phyloP scores from a whole-genome alignment of 1,140 invertebrate genomes.

The Pachypsylla venusta region DNA sequence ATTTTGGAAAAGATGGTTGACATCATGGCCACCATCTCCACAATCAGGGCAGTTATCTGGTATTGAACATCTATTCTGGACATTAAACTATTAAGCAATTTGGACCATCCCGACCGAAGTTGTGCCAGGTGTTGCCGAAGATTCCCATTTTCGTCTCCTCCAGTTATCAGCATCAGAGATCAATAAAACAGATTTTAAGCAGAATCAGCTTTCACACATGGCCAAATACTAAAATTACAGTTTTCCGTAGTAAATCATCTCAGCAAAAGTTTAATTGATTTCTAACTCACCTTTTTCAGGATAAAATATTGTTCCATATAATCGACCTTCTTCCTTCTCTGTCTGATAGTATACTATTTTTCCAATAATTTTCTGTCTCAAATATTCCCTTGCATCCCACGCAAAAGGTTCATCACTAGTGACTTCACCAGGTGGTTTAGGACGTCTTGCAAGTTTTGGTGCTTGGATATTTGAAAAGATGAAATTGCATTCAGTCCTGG shows the following conservation, averaged over 20 bases:
- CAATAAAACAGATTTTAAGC: too few species aligned
- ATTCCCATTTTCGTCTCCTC: too few species aligned
- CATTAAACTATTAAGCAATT: too few species aligned
- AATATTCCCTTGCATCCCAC: constrained; percentile 89
- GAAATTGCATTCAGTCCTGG: constrained; percentile 73
- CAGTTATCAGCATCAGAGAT: too few species aligned
- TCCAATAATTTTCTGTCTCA: constrained; percentile 82
- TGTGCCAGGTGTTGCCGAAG: too few species aligned
- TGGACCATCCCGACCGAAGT: too few species aligned
- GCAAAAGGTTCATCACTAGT: constrained; percentile 85
- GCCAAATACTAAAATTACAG: not conserved
- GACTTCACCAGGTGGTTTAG: constrained; percentile 37
- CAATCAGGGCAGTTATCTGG: too few species aligned
- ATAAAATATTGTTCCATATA: constrained; percentile 71
- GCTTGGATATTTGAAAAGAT: constrained; percentile 80
- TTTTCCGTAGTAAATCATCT: not conserved
- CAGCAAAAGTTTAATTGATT: too few species aligned
- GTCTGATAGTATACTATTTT: constrained; percentile 67
- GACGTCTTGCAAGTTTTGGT: constrained; percentile 69
- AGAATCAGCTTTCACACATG: too few species aligned
- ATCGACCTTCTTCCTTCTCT: constrained; percentile 55
- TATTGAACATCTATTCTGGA: too few species aligned
- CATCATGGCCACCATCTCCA: too few species aligned
- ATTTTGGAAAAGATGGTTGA: too few species aligned
- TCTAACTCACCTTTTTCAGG: constrained; percentile 55